These are phyloP conservation scores for Drosophila santomea DNA, from an alignment of 1,140 invertebrate species.

Conservation along the genomic window DNA sequence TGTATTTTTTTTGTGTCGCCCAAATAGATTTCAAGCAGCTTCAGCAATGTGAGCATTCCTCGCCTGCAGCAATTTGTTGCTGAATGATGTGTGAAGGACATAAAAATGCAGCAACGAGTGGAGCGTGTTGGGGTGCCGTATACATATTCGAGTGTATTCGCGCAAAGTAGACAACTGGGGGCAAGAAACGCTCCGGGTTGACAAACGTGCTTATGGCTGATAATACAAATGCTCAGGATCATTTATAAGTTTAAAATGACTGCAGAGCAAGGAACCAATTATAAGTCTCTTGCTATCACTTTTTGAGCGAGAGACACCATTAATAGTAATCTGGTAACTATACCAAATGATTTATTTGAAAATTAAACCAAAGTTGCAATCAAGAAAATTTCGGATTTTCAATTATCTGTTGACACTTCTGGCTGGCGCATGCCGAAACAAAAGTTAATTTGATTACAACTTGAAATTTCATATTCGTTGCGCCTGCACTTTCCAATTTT, in stretches of 20 bases:
- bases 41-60: constrained; percentile 65
- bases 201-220: constrained; percentile 66
- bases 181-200: constrained; percentile 46
- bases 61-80: constrained; percentile 76
- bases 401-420: constrained; percentile 67
- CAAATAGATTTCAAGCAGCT: constrained; percentile 73
- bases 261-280: neutral
- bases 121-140: constrained; percentile 3
- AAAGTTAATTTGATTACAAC: constrained; percentile 74
- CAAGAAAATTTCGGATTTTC: constrained; percentile 49
- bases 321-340: too few relatives aligned
- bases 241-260: neutral
- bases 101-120: constrained; percentile 61
- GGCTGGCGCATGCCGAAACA: constrained; percentile 43
- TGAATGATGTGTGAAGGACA: constrained; percentile 81
- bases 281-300: too few relatives aligned
- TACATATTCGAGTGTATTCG: neutral
- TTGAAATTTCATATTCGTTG: constrained; percentile 59
- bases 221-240: constrained; percentile 29
- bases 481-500: constrained; percentile 61
- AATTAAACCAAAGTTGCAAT: constrained; percentile 23
- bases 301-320: too few relatives aligned
- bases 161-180: constrained; percentile 62
- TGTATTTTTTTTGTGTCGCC: constrained; percentile 43
- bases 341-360: neutral